Conservation (phyloP, 1,140 invertebrate species). For the Rhagoletis zephyria region DNA sequence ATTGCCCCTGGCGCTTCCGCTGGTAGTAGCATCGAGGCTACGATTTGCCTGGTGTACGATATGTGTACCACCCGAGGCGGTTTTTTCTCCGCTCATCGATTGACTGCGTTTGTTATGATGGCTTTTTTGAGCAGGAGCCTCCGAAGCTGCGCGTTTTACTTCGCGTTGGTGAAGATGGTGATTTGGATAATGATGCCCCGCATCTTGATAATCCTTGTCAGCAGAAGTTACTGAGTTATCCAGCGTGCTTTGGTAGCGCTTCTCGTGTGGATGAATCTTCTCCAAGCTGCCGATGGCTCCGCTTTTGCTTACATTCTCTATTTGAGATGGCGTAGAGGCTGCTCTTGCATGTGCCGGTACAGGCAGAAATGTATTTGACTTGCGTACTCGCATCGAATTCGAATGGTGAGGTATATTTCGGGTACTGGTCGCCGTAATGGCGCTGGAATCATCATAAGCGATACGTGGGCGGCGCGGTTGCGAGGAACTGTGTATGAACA, state of each 20-base stretch:
- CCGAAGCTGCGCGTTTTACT: slow-evolving; percentile 69
- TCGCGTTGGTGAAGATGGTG: slow-evolving; percentile 49
- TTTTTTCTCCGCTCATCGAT: slow-evolving; percentile 64
- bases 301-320: slow-evolving; percentile 62
- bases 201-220: slow-evolving; percentile 59
- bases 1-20: slow-evolving; percentile 46
- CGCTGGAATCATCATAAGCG: slow-evolving; percentile 56
- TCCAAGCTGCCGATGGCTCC: slow-evolving; percentile 52
- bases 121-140: slow-evolving; percentile 63
- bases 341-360: slow-evolving; percentile 70
- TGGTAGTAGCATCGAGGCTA: slow-evolving; percentile 60
- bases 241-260: slow-evolving; percentile 59
- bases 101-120: slow-evolving; percentile 68
- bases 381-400: slow-evolving; percentile 70
- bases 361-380: slow-evolving; percentile 67
- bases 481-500: slow-evolving; percentile 52
- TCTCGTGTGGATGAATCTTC: slow-evolving; percentile 57
- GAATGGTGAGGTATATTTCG: slow-evolving; percentile 70
- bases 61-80: slow-evolving; percentile 60
- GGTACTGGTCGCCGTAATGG: neutral
- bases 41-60: slow-evolving; percentile 64
- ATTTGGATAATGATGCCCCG: slow-evolving; percentile 30
- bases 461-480: slow-evolving; percentile 60
- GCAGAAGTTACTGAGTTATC: slow-evolving; percentile 55
- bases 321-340: slow-evolving; percentile 71